Evolutionary conservation across 2,113 vertebrate genomes (phyloP).

Genomic region (Craseonycteris thonglongyai): DNA sequence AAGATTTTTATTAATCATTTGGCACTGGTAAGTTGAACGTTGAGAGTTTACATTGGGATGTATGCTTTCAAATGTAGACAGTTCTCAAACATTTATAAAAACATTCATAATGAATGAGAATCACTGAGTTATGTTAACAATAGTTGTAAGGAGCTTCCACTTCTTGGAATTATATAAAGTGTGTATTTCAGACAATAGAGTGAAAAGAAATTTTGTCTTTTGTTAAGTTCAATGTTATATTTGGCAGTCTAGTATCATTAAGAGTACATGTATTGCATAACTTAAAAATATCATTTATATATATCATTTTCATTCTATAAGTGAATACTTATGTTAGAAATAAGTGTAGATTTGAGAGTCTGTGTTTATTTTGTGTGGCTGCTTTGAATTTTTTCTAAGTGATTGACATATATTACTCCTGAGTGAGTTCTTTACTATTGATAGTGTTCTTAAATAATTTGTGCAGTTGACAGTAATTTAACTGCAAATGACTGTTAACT

Average conservation of each 20-base stretch:
- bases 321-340: background rate
- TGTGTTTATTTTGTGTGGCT: background rate
- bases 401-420: background rate
- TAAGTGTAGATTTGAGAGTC: background rate
- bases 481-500: background rate
- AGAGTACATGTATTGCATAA: background rate
- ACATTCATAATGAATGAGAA: conserved; percentile 38
- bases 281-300: background rate
- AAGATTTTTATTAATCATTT: background rate
- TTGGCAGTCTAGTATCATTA: background rate
- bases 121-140: background rate
- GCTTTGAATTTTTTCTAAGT: background rate
- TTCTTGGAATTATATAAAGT: conserved; percentile 26
- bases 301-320: background rate
- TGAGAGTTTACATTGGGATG: conserved; percentile 23
- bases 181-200: background rate
- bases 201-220: background rate
- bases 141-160: background rate
- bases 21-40: conserved; percentile 11
- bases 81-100: conserved; percentile 39
- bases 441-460: conserved; percentile 9
- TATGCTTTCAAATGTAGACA: background rate
- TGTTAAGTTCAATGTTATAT: background rate
- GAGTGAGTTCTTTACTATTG: background rate
- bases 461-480: background rate